These are phyloP conservation scores for Myotis planiceps DNA, from an alignment of 2,797 vertebrate genomes.

Conservation along the genomic window DNA sequence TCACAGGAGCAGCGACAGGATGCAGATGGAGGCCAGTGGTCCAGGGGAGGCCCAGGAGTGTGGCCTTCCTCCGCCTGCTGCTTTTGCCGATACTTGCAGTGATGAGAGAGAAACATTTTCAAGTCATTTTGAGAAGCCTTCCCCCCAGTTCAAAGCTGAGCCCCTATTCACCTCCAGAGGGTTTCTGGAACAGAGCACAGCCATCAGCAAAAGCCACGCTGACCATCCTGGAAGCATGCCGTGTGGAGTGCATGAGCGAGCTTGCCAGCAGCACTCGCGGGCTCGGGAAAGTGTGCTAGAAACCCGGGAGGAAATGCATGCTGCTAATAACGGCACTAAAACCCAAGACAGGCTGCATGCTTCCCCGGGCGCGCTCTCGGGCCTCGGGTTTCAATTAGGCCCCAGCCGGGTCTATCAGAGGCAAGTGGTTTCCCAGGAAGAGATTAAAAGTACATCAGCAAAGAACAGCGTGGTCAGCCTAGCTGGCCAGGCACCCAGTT, in stretches of 20 bases:
- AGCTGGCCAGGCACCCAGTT: slow-evolving; percentile 89
- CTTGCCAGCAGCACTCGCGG: slow-evolving; percentile 80
- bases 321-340: slow-evolving; percentile 84
- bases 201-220: slow-evolving; percentile 82
- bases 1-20: slow-evolving; percentile 84
- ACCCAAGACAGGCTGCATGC: slow-evolving; percentile 90
- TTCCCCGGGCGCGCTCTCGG: slow-evolving; percentile 87
- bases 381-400: slow-evolving; percentile 86
- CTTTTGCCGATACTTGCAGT: slow-evolving; percentile 79
- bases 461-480: slow-evolving; percentile 88
- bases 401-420: slow-evolving; percentile 88
- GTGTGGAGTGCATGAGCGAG: slow-evolving; percentile 84
- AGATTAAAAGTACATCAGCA: slow-evolving; percentile 90
- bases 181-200: slow-evolving; percentile 80
- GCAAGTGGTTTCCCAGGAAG: slow-evolving; percentile 90
- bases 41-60: slow-evolving; percentile 67
- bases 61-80: slow-evolving; percentile 78
- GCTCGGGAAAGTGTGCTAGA: slow-evolving; percentile 83
- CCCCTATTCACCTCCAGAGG: slow-evolving; percentile 84
- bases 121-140: slow-evolving; percentile 82
- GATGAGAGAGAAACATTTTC: slow-evolving; percentile 80
- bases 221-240: slow-evolving; percentile 78
- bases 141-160: slow-evolving; percentile 84
- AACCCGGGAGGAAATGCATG: slow-evolving; percentile 91
- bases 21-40: slow-evolving; percentile 82